These are phyloP conservation scores for Urocyon cinereoargenteus DNA, from an alignment of 2,797 vertebrate genomes.

Conservation along the genomic window DNA sequence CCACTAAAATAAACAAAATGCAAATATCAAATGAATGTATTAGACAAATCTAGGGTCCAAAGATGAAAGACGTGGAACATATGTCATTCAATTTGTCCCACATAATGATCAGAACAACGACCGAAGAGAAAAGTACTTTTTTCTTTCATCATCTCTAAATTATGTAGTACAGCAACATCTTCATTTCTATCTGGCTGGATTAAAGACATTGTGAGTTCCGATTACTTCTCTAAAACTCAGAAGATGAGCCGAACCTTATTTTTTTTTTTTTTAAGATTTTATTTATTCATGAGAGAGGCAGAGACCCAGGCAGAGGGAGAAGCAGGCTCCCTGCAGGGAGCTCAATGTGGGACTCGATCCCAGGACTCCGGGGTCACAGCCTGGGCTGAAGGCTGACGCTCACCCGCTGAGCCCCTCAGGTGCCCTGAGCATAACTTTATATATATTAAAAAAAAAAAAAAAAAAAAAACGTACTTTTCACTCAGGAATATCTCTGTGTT, in stretches of 20 bases:
- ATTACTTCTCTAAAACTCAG: conserved; percentile 29
- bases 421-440: no score
- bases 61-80: conserved; percentile 10
- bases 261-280: no score
- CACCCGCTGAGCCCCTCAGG: no score
- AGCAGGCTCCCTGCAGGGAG: no score
- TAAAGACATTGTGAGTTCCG: conserved; percentile 57
- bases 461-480: conserved; percentile 56
- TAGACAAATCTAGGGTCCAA: conserved; percentile 45
- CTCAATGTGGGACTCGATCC: no score
- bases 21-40: conserved; percentile 48
- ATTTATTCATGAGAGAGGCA: no score
- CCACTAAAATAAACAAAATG: conserved; percentile 57
- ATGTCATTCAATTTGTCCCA: conserved; percentile 55
- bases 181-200: neutral
- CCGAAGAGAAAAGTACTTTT: conserved; percentile 47
- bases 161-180: conserved; percentile 45
- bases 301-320: no score
- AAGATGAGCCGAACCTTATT: conserved; percentile 24
- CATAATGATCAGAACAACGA: conserved; percentile 34
- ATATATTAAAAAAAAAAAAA: no score
- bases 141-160: conserved; percentile 39
- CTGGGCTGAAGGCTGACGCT: no score
- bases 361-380: no score
- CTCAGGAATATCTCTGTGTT: conserved; percentile 10